phyloP scores from a whole-genome alignment of 2,797 vertebrate species.

The Falco cherrug region DNA sequence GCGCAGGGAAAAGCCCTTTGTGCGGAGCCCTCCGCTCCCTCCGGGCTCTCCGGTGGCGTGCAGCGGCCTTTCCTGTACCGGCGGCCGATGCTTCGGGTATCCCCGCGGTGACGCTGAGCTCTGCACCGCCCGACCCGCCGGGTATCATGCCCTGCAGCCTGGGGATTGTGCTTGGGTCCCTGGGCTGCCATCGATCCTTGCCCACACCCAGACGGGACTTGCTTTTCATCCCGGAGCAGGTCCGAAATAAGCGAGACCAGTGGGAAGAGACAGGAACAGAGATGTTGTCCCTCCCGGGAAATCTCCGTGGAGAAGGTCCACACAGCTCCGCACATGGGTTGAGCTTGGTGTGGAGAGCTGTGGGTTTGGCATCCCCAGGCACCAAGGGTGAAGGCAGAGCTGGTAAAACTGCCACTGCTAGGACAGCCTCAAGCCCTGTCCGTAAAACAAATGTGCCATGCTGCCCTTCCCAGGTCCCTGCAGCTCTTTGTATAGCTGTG shows the following conservation, averaged over 20 bases:
- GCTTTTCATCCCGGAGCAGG: not conserved
- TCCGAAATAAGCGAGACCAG: not conserved
- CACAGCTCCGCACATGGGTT: rapidly evolving
- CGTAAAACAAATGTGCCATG: rapidly evolving
- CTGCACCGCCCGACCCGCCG: rapidly evolving
- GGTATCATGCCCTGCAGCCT: not conserved
- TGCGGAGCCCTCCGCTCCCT: rapidly evolving
- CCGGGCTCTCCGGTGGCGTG: not conserved
- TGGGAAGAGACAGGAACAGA: rapidly evolving
- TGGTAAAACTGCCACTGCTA: not conserved
- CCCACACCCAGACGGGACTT: rapidly evolving
- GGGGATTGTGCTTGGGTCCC: not conserved
- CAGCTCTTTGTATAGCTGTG: not conserved
- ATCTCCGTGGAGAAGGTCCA: rapidly evolving
- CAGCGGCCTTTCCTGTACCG: rapidly evolving
- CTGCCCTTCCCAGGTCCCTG: not conserved
- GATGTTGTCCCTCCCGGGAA: rapidly evolving
- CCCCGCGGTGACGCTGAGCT: rapidly evolving
- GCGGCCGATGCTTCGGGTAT: not conserved
- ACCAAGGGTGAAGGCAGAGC: not conserved
- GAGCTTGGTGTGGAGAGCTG: not conserved
- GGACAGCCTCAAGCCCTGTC: not conserved
- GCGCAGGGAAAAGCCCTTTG: not conserved
- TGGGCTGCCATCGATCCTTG: not conserved
- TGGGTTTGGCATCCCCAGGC: not conserved